phyloP scores from a whole-genome alignment of 1,140 invertebrate species.

The Drosophila mauritiana region DNA sequence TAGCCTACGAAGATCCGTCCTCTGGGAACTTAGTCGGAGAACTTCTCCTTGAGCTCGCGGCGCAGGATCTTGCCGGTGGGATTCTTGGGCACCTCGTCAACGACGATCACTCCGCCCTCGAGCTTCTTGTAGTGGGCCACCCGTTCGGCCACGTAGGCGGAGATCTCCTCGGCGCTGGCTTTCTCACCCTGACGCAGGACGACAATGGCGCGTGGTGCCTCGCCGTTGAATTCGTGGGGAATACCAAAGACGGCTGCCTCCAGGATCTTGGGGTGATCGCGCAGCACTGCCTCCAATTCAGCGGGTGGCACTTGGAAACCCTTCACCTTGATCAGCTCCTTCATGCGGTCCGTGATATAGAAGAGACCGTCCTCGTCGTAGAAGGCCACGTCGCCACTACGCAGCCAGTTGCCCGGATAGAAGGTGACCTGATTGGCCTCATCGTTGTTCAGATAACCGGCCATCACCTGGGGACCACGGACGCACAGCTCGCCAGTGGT shows the following conservation, averaged over 20 bases:
- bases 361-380: conserved; percentile 90
- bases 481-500: conserved; percentile 88
- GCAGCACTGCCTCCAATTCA: conserved; percentile 92
- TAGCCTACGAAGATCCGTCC: conserved; percentile 4
- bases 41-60: conserved; percentile 86
- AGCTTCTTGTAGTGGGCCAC: conserved; percentile 89
- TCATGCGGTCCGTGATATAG: conserved; percentile 93
- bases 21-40: conserved; percentile 61
- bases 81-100: conserved; percentile 90
- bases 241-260: conserved; percentile 94
- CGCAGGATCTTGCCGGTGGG: conserved; percentile 91
- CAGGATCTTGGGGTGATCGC: conserved; percentile 89
- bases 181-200: conserved; percentile 85
- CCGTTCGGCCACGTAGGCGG: conserved; percentile 87
- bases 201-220: conserved; percentile 91
- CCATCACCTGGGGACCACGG: conserved; percentile 89
- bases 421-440: conserved; percentile 90
- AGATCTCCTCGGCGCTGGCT: conserved; percentile 85
- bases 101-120: conserved; percentile 88
- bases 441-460: conserved; percentile 92
- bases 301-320: conserved; percentile 94
- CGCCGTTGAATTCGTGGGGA: conserved; percentile 89
- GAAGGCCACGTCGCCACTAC: conserved; percentile 93
- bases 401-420: conserved; percentile 90
- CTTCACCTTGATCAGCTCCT: conserved; percentile 94